Conservation (phyloP, 2,113 vertebrate species). For the Micronycteris hirsuta region DNA sequence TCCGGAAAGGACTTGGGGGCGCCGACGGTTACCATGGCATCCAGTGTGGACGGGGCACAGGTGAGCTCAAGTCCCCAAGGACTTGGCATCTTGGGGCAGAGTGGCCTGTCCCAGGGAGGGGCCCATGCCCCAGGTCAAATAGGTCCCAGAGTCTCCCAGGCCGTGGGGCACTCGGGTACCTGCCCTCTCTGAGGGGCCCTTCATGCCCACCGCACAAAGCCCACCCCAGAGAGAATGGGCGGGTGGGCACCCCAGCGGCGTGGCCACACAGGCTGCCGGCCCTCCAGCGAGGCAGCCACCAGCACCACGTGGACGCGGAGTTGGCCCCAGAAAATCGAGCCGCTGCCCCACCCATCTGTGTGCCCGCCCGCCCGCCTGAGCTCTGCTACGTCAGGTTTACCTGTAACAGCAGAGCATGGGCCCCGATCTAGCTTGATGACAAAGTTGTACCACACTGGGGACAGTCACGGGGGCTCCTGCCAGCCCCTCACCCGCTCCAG, state of each 20-base stretch:
- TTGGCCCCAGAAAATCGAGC: neutral
- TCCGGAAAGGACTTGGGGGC: rapidly evolving
- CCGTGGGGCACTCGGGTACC: neutral
- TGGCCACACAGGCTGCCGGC: neutral
- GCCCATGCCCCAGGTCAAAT: rapidly evolving
- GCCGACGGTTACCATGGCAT: rapidly evolving
- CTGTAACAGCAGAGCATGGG: rapidly evolving
- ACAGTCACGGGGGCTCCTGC: rapidly evolving
- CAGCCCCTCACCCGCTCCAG: rapidly evolving
- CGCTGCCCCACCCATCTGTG: rapidly evolving
- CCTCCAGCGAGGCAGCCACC: rapidly evolving
- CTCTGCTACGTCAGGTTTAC: rapidly evolving
- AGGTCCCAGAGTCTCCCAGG: neutral
- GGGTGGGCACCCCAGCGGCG: rapidly evolving
- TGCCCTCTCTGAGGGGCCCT: neutral
- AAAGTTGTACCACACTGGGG: rapidly evolving
- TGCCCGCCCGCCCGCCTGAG: neutral
- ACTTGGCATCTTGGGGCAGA: neutral
- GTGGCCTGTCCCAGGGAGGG: rapidly evolving
- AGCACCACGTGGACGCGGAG: rapidly evolving
- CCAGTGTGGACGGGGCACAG: neutral
- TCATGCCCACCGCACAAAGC: rapidly evolving
- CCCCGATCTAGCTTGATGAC: rapidly evolving
- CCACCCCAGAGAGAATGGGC: rapidly evolving
- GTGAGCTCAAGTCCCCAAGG: neutral